These are phyloP conservation scores for Melitaea athalia DNA, from an alignment of 2,888 invertebrate genomes.

Conservation along the genomic window DNA sequence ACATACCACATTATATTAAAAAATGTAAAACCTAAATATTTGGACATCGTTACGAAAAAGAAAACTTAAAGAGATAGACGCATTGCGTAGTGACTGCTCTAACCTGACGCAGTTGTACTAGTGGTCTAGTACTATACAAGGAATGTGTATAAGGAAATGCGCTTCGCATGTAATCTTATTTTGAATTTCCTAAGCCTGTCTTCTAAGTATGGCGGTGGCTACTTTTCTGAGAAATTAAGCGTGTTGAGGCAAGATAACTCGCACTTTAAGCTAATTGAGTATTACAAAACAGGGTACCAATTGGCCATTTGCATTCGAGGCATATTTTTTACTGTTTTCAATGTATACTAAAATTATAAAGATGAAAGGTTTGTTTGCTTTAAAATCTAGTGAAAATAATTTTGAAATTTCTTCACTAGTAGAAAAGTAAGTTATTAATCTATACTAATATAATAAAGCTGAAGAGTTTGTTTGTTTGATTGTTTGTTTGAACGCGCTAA, in stretches of 20 bases:
- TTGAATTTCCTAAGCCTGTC: constrained; percentile 4
- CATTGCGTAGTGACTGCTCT: background rate
- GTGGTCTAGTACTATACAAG: background rate
- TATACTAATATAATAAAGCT: no score
- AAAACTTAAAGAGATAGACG: background rate
- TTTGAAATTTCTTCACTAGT: no score
- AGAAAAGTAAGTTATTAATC: no score
- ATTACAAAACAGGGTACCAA: background rate
- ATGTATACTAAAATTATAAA: background rate
- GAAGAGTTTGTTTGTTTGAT: no score
- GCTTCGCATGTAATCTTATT: constrained; percentile 4
- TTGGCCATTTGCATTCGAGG: background rate
- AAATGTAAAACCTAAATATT: background rate
- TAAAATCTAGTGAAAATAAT: no score
- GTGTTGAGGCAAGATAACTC: background rate
- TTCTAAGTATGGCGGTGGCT: background rate
- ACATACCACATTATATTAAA: background rate
- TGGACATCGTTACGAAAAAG: background rate
- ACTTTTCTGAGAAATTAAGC: constrained; percentile 4
- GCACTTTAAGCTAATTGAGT: background rate
- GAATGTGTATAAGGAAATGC: background rate
- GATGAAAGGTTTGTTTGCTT: no score
- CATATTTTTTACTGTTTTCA: background rate
- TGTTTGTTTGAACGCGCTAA: no score
- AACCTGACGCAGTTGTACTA: background rate